Evolutionary conservation across 2,113 vertebrate genomes (phyloP).

Genomic region (Rattus rattus): DNA sequence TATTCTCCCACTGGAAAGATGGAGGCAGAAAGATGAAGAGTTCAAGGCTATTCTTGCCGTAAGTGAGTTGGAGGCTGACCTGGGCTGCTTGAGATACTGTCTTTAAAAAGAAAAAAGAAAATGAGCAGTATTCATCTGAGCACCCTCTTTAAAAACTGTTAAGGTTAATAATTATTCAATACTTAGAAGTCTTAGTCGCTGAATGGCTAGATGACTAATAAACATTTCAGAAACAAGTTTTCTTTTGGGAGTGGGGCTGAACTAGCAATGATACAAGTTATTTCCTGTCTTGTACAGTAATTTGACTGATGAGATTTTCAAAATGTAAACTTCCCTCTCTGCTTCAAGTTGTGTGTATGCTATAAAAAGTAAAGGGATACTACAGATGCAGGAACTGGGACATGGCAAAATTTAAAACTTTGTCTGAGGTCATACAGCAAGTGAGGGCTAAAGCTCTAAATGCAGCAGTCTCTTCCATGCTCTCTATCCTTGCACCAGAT

Average conservation of each 20-base stretch:
- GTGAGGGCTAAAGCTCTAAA: neutral
- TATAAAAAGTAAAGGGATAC: conserved; percentile 21
- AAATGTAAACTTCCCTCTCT: conserved; percentile 3
- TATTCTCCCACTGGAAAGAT: neutral
- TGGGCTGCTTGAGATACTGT: neutral
- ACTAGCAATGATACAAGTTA: neutral
- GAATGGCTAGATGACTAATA: conserved; percentile 10
- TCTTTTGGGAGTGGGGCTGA: neutral
- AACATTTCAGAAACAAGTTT: conserved; percentile 50
- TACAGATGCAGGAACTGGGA: neutral
- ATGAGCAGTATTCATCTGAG: neutral
- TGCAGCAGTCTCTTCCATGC: neutral
- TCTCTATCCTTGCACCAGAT: neutral
- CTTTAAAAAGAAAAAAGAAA: neutral
- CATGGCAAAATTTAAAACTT: neutral
- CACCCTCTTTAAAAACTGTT: conserved; percentile 43
- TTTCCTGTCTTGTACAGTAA: neutral
- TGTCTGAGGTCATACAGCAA: neutral
- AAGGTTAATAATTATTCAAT: conserved; percentile 48
- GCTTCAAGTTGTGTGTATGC: neutral
- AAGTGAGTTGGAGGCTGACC: neutral
- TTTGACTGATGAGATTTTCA: conserved; percentile 38
- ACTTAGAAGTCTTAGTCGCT: conserved; percentile 37
- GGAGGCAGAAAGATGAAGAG: neutral
- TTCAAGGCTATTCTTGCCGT: neutral